These are phyloP conservation scores for Ibycter americanus DNA, from an alignment of 2,797 vertebrate species.

Conservation along the genomic window DNA sequence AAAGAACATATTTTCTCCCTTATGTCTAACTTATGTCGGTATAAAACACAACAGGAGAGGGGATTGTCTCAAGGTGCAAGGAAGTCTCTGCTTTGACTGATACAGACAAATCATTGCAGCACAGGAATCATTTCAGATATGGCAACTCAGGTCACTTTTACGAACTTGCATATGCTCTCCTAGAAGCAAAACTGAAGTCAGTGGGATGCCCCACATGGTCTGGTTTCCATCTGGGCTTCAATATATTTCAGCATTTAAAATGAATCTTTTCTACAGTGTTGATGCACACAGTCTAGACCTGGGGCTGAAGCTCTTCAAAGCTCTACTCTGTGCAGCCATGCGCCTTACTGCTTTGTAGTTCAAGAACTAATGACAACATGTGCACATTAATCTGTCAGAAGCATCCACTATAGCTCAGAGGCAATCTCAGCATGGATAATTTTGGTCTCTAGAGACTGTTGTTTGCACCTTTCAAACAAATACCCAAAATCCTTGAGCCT, in stretches of 20 bases:
- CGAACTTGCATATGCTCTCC: background rate
- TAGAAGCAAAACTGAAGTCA: background rate
- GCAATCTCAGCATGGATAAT: background rate
- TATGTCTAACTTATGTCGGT: background rate
- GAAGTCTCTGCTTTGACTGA: background rate
- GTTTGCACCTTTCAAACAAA: background rate
- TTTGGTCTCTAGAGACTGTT: background rate
- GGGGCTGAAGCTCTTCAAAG: background rate
- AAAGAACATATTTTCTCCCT: background rate
- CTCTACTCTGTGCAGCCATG: background rate
- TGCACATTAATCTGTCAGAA: background rate
- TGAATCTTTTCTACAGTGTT: background rate
- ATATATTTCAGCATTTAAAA: background rate
- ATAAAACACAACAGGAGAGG: background rate
- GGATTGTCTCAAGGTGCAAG: background rate
- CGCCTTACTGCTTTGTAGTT: background rate
- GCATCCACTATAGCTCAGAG: background rate
- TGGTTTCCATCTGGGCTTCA: background rate
- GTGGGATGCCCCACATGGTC: background rate
- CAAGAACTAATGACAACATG: background rate
- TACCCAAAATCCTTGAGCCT: background rate
- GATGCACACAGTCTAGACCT: background rate
- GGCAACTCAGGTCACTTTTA: accelerated
- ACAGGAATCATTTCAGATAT: background rate
- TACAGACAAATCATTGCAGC: background rate